Evolutionary conservation across 2,113 vertebrate genomes (phyloP), one percentile per base, ranked within the genome.

Genomic region (Carassius auratus): DNA sequence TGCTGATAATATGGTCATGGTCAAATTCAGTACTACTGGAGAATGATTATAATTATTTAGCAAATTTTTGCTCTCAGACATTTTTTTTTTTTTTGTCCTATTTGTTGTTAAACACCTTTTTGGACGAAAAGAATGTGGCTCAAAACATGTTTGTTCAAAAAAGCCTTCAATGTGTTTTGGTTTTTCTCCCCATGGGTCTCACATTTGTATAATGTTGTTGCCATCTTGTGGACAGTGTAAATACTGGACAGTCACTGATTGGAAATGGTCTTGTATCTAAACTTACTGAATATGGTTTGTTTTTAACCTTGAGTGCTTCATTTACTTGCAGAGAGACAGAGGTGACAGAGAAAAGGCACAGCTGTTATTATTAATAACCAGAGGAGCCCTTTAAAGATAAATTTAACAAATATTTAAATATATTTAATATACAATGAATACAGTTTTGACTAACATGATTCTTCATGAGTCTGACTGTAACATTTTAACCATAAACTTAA

Each of bases 211-310:
- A 23, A 5, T 80, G 21, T 48, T 75, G 38, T 81, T 36, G 77
- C 85, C 85, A 86, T 81, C 85, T 86, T 50, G 77, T 75, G 85
- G 85, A 33, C 45, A 21, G 15, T 79, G 21, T 79, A 33, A 69
- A 57, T 17, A 38, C 64, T 68, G 9, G 10, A 23, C 64, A 42
- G n/a, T 30, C 23, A 26, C 48, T 33, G 7, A 26, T 76, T 75
- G 6, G 45, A 50, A 50, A 23, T 75, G 5, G 38, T 14, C 12
- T 5, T 23, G 26, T 3, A 33, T 55, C 33, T 3, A 5, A 10
- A 33, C 4, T 8, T 0, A 76, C 23, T 76, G 48, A 17, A 30
- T 3, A 8, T 38, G 17, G 8, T 23, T 23, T n/a, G 21, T 45
- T n/a, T 4, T 30, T 52, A 52, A 26, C 23, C 23, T 75, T 50